Conservation (phyloP, 1,140 invertebrate genomes). For the Capitella teleta region DNA sequence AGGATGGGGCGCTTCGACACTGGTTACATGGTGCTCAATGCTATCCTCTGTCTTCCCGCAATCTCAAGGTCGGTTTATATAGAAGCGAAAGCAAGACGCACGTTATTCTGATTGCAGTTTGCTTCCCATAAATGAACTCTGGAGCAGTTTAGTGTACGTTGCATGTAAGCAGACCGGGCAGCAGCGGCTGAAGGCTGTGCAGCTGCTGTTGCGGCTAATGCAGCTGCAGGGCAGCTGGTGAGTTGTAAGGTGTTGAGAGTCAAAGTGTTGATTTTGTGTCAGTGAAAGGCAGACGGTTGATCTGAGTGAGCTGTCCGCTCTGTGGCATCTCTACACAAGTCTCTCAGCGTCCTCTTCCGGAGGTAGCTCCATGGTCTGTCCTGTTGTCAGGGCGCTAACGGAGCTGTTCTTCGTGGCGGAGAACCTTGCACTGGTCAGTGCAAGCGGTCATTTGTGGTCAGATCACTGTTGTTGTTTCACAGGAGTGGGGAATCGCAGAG, state of each 20-base stretch:
- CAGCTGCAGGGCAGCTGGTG: slow-evolving; percentile 21
- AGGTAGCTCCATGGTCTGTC: slow-evolving; percentile 15
- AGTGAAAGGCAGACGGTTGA: slow-evolving; percentile 17
- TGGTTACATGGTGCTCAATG: slow-evolving; percentile 33
- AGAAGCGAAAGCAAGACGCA: too few relatives aligned
- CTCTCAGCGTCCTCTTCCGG: slow-evolving; percentile 8
- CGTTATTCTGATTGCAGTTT: slow-evolving; percentile 18
- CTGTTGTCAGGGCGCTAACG: slow-evolving; percentile 31
- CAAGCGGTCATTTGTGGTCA: background rate
- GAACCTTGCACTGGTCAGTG: slow-evolving; percentile 30
- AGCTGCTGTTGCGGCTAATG: slow-evolving; percentile 30
- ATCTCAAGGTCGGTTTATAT: slow-evolving; percentile 3
- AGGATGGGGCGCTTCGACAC: slow-evolving; percentile 36
- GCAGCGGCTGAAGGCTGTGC: slow-evolving; percentile 33
- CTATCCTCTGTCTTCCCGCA: slow-evolving; percentile 20
- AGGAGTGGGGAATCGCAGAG: background rate
- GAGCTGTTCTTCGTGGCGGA: slow-evolving; percentile 36
- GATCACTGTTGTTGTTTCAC: background rate
- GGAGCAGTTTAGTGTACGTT: slow-evolving; percentile 33
- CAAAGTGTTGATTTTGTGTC: background rate
- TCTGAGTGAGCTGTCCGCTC: slow-evolving; percentile 25
- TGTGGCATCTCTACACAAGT: slow-evolving; percentile 30
- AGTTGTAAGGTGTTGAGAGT: background rate
- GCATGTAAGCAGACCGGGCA: slow-evolving; percentile 31
- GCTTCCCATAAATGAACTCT: slow-evolving; percentile 28